A percentile compares a stretch with the other conserved stretches of the same genome.
Conservation (phyloP, 1,140 invertebrate species). For the Ostrea edulis region DNA sequence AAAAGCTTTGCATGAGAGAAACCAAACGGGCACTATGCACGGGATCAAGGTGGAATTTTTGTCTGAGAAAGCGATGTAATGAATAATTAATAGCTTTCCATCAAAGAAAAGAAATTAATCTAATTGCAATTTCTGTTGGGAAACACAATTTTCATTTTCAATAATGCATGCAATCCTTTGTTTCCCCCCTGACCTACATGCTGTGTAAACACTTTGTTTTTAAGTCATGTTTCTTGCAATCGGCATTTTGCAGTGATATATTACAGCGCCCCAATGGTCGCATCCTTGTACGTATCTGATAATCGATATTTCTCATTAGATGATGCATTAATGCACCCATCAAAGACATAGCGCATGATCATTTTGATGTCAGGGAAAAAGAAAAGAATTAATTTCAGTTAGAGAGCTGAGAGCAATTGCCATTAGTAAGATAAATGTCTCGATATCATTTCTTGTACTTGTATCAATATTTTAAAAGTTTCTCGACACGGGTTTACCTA, state of each 20-base stretch:
- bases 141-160: background rate
- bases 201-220: no score
- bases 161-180: background rate
- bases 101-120: background rate
- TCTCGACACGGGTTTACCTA: no score
- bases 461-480: no score
- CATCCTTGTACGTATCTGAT: background rate
- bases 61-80: background rate
- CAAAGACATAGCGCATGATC: background rate
- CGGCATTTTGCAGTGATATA: no score
- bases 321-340: background rate
- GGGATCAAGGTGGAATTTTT: background rate
- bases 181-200: background rate
- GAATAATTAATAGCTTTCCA: background rate
- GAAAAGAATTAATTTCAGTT: background rate
- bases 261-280: no score
- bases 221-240: no score
- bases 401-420: background rate
- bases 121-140: background rate
- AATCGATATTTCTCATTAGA: constrained; percentile 15
- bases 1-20: constrained; percentile 8
- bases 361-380: background rate
- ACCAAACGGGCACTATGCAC: background rate
- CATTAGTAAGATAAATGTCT: background rate
- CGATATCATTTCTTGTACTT: no score